phyloP scores from a whole-genome alignment of 2,797 vertebrate genomes.

The Sebastes steindachneri region DNA sequence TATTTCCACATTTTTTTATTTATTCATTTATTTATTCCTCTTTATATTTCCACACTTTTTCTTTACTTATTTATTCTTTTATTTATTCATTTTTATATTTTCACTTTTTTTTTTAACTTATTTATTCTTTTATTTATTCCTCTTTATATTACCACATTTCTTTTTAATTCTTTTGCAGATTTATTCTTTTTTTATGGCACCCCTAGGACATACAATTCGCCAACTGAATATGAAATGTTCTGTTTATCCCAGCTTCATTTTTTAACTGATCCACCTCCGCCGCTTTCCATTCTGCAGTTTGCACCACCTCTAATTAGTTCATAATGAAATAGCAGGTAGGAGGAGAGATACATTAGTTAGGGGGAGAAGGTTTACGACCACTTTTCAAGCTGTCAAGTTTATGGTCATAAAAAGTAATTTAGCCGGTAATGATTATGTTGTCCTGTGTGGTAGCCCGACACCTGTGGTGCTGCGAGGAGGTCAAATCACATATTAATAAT shows the following conservation, averaged over 20 bases:
- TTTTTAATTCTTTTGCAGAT: too few species aligned
- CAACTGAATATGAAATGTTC: conserved; percentile 13
- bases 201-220: not conserved
- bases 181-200: too few species aligned
- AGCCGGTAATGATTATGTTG: not conserved
- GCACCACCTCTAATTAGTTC: conserved; percentile 25
- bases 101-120: too few species aligned
- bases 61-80: too few species aligned
- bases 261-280: not conserved
- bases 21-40: too few species aligned
- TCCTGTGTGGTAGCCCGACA: not conserved
- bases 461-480: not conserved
- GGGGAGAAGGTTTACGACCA: not conserved
- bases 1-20: too few species aligned
- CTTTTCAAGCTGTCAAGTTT: not conserved
- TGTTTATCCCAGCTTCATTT: not conserved
- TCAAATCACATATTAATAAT: conserved; percentile 10
- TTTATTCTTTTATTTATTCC: too few species aligned
- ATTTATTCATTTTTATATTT: too few species aligned
- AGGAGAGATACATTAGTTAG: not conserved
- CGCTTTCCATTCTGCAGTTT: not conserved
- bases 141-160: too few species aligned
- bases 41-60: too few species aligned
- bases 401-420: conserved; percentile 2
- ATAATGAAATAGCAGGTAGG: conserved; percentile 2